phyloP scores from a whole-genome alignment of 2,888 invertebrate species.

The Meteorus cinctellus region DNA sequence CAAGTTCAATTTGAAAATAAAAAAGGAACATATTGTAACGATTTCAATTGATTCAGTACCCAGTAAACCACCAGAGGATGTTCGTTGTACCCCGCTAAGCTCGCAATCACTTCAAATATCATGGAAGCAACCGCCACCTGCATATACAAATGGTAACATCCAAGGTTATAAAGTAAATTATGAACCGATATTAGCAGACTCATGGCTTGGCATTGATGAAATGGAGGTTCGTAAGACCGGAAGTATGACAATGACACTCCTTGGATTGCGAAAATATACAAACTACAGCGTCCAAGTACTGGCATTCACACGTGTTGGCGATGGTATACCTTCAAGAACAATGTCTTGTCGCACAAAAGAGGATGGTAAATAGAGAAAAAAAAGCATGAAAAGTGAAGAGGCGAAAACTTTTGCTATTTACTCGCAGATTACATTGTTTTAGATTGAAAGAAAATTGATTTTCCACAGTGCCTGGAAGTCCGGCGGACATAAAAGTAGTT shows the following conservation, averaged over 20 bases:
- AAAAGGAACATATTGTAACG: not conserved
- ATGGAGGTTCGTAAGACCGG: constrained; percentile 79
- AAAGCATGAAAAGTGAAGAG: not conserved
- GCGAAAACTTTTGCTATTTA: constrained; percentile 7
- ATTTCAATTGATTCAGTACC: constrained; percentile 77
- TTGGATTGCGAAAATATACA: constrained; percentile 83
- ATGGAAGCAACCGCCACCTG: constrained; percentile 85
- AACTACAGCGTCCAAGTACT: constrained; percentile 88
- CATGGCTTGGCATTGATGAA: constrained; percentile 71
- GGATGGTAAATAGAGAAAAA: constrained; percentile 77
- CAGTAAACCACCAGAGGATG: constrained; percentile 85
- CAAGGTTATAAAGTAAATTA: constrained; percentile 84
- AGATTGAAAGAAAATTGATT: constrained; percentile 39
- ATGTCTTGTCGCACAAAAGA: constrained; percentile 85
- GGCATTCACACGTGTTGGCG: constrained; percentile 86
- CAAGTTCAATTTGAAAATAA: not conserved
- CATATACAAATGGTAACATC: constrained; percentile 84
- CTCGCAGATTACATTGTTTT: constrained; percentile 16
- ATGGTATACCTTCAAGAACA: constrained; percentile 81
- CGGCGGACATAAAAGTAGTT: constrained; percentile 86
- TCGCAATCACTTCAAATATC: constrained; percentile 86
- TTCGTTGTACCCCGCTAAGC: constrained; percentile 83
- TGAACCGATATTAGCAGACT: constrained; percentile 79
- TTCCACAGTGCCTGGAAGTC: constrained; percentile 82
- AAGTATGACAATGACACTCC: constrained; percentile 81